Base-by-base conservation (phyloP, 2,113 vertebrate species). In the Grus americana region DNA sequence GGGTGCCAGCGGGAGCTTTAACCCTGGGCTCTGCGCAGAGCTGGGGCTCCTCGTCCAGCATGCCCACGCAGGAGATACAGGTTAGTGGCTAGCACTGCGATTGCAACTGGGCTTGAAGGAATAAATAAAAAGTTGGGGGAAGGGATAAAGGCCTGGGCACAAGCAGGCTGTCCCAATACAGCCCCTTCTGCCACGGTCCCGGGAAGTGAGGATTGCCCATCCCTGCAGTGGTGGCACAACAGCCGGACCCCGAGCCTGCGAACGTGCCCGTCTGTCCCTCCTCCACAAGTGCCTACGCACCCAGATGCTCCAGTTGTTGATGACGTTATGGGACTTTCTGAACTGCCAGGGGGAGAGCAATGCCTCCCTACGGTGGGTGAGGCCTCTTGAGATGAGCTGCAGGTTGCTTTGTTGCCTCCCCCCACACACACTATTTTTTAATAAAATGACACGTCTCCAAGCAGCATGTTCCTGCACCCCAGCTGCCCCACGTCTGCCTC, bases 71-170 rank as follows among this genome's bases (percentile, higher is more conserved):
- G n/a, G 23, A 58, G 59, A 30, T 6, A 10, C 49, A 54, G 55
- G 10, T 17, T 12, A 67, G 36, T 4, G 34, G 14, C 9, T 11
- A 32, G 42, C 1, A 1, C 16, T 22, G 42, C 1, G 3, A 16
- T 6, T 30, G 46, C 50, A 44, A 10, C 11, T 13, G 44, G 55
- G 26, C 61, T 87, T 21, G 17, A 63, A 27, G 34, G 9, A 70
- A 73, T 30, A 34, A 66, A 73, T 16, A 23, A 30, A 3, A 15
- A 32, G 4, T 1, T 21, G 19, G 32, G 23, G 30, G 68, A 54
- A 44, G 20, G 1, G 3, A 19, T 11, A 49, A 49, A 65, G 38
- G 21, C 24, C 30, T 26, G 67, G 47, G 34, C 44, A 70, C 47
- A 58, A 18, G 20, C 49, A 75, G 80, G 49, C 30, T 63, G 42